Percentiles rank a stretch among this genome's conserved stretches.
Evolutionary conservation across 2,888 invertebrate genomes (phyloP).

Genomic region (Reticulitermes lucifugus): DNA sequence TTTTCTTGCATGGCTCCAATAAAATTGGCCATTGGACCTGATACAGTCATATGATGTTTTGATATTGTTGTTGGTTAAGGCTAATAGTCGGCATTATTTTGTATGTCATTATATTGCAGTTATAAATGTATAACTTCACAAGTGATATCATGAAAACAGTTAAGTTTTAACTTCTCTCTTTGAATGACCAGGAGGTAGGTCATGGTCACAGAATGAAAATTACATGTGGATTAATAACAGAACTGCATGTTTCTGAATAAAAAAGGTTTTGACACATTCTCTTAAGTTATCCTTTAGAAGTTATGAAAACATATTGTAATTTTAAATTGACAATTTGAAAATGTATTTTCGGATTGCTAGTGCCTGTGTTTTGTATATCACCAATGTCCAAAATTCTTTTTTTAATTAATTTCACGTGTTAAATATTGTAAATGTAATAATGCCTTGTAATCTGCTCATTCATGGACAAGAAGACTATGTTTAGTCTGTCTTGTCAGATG

Average conservation of each 20-base stretch:
- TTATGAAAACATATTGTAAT: not conserved
- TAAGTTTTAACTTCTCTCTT: too few species aligned
- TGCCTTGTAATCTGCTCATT: slow-evolving; percentile 32
- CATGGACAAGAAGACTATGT: not conserved
- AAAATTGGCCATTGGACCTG: not conserved
- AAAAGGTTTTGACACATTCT: not conserved
- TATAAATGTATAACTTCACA: too few species aligned
- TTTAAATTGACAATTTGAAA: not conserved
- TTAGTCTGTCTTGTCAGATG: not conserved
- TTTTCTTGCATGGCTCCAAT: not conserved
- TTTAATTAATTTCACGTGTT: not conserved
- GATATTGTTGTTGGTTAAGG: too few species aligned
- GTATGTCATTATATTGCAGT: too few species aligned
- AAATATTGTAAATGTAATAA: slow-evolving; percentile 9
- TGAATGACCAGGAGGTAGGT: too few species aligned
- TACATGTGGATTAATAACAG: too few species aligned
- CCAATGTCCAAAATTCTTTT: not conserved
- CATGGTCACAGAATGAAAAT: too few species aligned
- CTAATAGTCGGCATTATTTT: too few species aligned
- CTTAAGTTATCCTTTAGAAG: not conserved
- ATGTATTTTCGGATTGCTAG: not conserved
- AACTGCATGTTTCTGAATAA: not conserved
- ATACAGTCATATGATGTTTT: not conserved
- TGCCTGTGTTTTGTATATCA: not conserved
- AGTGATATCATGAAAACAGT: too few species aligned